These are phyloP conservation scores for Atopsyche davidsoni DNA, from an alignment of 1,140 invertebrate species.

Conservation along the genomic window DNA sequence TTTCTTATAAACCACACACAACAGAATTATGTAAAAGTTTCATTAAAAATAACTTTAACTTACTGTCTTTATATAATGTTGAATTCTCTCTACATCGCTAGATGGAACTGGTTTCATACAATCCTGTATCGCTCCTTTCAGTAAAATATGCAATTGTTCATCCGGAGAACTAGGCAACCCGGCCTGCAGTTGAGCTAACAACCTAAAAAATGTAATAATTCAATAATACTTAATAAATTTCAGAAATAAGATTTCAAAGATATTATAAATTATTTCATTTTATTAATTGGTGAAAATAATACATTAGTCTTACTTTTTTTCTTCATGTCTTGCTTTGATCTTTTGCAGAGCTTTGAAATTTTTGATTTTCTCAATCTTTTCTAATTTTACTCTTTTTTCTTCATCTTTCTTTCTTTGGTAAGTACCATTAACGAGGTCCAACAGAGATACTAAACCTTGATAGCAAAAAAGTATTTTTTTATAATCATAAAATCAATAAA, in stretches of 20 bases:
- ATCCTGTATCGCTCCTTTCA: slow-evolving; percentile 34
- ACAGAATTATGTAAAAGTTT: not conserved
- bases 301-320: slow-evolving; percentile 15
- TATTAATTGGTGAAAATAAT: slow-evolving; percentile 6
- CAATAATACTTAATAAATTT: not conserved
- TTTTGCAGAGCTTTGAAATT: slow-evolving; percentile 7
- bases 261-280: slow-evolving; percentile 4
- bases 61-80: slow-evolving; percentile 39
- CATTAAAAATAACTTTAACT: no score
- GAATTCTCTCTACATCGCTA: slow-evolving; percentile 38
- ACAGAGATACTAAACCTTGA: slow-evolving; percentile 45
- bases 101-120: slow-evolving; percentile 32
- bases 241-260: not conserved
- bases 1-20: not conserved
- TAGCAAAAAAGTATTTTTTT: slow-evolving; percentile 9
- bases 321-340: slow-evolving; percentile 18
- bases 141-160: slow-evolving; percentile 38
- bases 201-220: slow-evolving; percentile 30
- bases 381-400: slow-evolving; percentile 40
- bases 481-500: not conserved
- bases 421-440: slow-evolving; percentile 51
- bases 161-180: slow-evolving; percentile 43
- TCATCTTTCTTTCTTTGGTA: slow-evolving; percentile 46
- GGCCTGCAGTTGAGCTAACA: slow-evolving; percentile 37
- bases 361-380: slow-evolving; percentile 39